Base-by-base conservation (phyloP, 2,888 invertebrate species). In the Stenolophus ochropezus region DNA sequence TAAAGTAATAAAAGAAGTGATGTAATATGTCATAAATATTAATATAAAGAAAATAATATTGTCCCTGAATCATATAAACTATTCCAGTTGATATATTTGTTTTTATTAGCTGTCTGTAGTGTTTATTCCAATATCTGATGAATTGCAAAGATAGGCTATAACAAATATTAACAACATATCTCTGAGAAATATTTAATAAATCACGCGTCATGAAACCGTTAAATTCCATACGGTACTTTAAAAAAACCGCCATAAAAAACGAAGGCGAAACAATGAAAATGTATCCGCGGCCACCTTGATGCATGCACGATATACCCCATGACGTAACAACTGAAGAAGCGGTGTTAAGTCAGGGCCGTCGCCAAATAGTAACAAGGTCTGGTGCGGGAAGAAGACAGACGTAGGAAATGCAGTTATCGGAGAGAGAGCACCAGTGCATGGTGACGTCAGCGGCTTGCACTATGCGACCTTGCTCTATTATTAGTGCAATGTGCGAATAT, bases 401-500 rank as follows among this genome's bases (percentile, higher is more conserved):
- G 82, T 83, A 85, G 86, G 85, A 86, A 86, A 85, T 86, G 85
- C 86, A 85, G 78, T 84, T 81, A 85, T 75, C 83, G 73, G 83
- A 86, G 83, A 84, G 84, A 84, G 86, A 86, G 65, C 83, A 83
- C 83, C 84, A 51, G 77, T 78, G 73, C 18, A 2, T 6, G 27
- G 65, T 81, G 81, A 81, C 81, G 81, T 81, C 74, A 81, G 65
- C 85, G 83, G 75, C 82, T 82, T 83, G 78, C 84, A 84, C 85
- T 84, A 84, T 84, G 83, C 84, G 85, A 85, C 86, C 86, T 86
- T 87, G 87, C 86, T 87, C 89, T 89, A 89, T 89, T 89, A 88
- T 88, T 89, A 88, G 89, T 89, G 88, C 88, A 87, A 87, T 88
- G 86, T 86, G 80, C 80, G 73, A 80, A 80, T 77, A 80, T 80